Conservation (phyloP, 2,888 invertebrate genomes). For the Malacosoma neustria region DNA sequence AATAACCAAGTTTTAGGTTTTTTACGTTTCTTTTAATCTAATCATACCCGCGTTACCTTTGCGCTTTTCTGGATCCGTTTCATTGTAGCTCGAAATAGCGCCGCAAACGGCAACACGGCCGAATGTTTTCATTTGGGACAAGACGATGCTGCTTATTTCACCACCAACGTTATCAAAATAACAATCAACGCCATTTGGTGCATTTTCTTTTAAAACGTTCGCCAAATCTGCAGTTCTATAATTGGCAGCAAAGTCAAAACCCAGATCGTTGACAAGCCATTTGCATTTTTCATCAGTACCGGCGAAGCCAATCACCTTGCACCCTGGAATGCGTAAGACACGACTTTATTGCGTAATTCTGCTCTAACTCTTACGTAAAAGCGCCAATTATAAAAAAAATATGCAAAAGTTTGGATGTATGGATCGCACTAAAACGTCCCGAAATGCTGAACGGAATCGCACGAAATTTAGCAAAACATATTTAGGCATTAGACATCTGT, state of each 20-base stretch:
- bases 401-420: no score
- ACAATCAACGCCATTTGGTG: conserved; percentile 83
- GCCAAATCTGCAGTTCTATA: conserved; percentile 78
- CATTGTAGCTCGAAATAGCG: conserved; percentile 78
- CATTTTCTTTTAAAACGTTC: conserved; percentile 71
- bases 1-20: no score
- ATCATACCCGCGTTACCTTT: no score
- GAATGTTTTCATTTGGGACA: conserved; percentile 75
- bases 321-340: conserved; percentile 55
- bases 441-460: no score
- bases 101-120: conserved; percentile 80
- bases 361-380: no score
- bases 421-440: no score
- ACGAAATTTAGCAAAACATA: no score
- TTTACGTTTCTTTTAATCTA: no score
- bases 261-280: conserved; percentile 78
- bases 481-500: no score
- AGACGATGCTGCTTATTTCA: conserved; percentile 72
- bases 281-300: conserved; percentile 82
- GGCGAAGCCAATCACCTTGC: conserved; percentile 81
- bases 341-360: no score
- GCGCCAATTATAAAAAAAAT: no score
- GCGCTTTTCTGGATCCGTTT: conserved; percentile 52
- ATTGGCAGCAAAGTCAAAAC: conserved; percentile 81
- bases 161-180: conserved; percentile 88